These are phyloP conservation scores for Stichopus horrens DNA, from an alignment of 53 echinoderm and acorn worm species.

Conservation along the genomic window DNA sequence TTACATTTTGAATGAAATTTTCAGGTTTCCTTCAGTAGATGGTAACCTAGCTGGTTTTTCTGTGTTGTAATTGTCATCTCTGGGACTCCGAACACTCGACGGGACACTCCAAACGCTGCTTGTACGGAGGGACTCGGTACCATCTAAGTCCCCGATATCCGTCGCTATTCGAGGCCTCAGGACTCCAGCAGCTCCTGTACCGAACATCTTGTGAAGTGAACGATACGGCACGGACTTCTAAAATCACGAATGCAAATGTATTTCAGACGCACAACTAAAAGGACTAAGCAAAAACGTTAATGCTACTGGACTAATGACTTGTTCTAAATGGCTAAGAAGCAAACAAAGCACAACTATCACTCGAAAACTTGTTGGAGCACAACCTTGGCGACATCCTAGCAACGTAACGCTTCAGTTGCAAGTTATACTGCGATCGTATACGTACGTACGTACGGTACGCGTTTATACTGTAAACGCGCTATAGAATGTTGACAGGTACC, in stretches of 20 bases:
- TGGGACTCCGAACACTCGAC: constrained; percentile 29
- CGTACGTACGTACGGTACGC: no score
- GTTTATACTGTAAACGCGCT: no score
- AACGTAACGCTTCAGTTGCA: background rate
- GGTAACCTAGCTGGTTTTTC: background rate
- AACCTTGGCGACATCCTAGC: background rate
- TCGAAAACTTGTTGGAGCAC: no score
- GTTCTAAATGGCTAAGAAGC: no score
- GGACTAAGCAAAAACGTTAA: no score
- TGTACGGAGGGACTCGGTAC: background rate
- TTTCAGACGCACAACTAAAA: background rate
- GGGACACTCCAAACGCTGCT: constrained; percentile 64
- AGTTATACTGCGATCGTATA: no score
- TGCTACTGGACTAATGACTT: no score
- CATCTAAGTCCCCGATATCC: background rate
- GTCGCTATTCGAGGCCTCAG: constrained; percentile 9
- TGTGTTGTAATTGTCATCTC: constrained; percentile 15
- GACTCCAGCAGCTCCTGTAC: constrained; percentile 11
- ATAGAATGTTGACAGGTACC: no score
- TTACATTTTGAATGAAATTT: constrained; percentile 31
- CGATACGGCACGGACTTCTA: background rate
- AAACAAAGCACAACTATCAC: no score
- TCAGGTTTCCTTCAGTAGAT: constrained; percentile 33
- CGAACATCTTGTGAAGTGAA: constrained; percentile 7
- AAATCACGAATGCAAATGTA: no score